These are phyloP conservation scores for Stylophora pistillata DNA, from an alignment of 64 coral and sea anemone species.

Conservation along the genomic window DNA sequence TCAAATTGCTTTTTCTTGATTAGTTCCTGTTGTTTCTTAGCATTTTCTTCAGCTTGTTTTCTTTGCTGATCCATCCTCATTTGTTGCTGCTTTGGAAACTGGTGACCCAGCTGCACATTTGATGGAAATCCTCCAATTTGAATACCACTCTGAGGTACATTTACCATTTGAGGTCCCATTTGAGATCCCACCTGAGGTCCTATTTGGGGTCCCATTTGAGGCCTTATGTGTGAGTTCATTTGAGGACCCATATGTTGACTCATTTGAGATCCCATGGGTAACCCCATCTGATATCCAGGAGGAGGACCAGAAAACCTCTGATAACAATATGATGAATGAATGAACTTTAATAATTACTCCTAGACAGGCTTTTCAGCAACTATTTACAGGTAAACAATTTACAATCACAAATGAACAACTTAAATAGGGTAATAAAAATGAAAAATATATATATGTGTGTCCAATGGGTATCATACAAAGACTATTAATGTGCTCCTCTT, in stretches of 20 bases:
- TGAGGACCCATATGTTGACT: conserved; percentile 1
- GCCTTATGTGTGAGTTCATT: background rate
- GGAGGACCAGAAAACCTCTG: background rate
- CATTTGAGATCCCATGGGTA: conserved; percentile 1
- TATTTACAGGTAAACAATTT: too few species aligned
- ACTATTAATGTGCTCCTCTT: too few species aligned
- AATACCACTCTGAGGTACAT: background rate
- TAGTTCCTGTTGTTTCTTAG: conserved; percentile 45
- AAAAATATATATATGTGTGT: too few species aligned
- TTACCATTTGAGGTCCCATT: background rate
- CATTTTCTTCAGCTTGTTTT: conserved; percentile 33
- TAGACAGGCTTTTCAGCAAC: too few species aligned
- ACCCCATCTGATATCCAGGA: background rate
- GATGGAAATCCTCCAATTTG: conserved; percentile 27
- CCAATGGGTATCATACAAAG: too few species aligned
- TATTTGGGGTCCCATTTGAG: conserved; percentile 11
- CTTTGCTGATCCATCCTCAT: conserved; percentile 58
- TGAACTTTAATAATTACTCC: too few species aligned
- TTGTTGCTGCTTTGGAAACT: conserved; percentile 61
- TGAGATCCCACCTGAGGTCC: background rate
- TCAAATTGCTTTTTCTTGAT: conserved; percentile 64
- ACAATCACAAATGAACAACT: too few species aligned
- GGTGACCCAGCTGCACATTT: conserved; percentile 41
- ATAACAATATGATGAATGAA: background rate
- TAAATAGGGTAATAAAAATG: too few species aligned